A percentile compares a stretch with the other conserved stretches of the same genome.
Evolutionary conservation across 1,140 invertebrate species (phyloP).

Genomic region (Lucilia sericata): DNA sequence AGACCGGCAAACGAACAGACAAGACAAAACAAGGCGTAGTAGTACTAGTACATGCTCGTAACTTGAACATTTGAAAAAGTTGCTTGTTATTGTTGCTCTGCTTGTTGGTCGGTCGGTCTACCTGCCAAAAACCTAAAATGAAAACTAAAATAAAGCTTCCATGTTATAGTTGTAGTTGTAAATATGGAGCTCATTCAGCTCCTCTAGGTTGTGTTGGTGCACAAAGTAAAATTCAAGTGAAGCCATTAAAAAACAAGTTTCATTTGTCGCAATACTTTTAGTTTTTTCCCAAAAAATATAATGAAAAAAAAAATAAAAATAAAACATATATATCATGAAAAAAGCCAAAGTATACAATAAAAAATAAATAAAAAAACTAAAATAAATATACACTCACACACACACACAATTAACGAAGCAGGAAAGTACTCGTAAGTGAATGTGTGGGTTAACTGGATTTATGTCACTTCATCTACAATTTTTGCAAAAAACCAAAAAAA

Average conservation of each 20-base stretch:
- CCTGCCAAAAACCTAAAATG: constrained; percentile 3
- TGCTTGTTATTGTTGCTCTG: not conserved
- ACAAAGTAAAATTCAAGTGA: constrained; percentile 24
- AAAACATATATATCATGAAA: no score
- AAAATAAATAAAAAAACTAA: not conserved
- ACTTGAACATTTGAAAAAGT: constrained; percentile 19
- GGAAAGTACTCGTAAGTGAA: not conserved
- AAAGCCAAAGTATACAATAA: not conserved
- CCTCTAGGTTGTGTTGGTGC: not conserved
- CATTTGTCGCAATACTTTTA: constrained; percentile 24
- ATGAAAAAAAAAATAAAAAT: no score
- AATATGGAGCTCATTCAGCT: not conserved
- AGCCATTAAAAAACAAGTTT: constrained; percentile 27
- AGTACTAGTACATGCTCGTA: not conserved
- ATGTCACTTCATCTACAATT: not conserved
- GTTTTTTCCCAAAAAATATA: not conserved
- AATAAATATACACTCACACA: not conserved
- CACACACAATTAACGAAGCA: constrained; percentile 4
- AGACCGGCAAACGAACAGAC: not conserved
- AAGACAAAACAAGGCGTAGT: not conserved
- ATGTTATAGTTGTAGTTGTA: not conserved
- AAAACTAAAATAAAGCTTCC: not conserved
- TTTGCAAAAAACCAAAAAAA: not conserved
- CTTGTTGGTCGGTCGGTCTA: not conserved
- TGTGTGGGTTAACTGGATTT: constrained; percentile 28